Evolutionary conservation across 1,140 invertebrate species (phyloP).

Genomic region (Zaprionus inermis): DNA sequence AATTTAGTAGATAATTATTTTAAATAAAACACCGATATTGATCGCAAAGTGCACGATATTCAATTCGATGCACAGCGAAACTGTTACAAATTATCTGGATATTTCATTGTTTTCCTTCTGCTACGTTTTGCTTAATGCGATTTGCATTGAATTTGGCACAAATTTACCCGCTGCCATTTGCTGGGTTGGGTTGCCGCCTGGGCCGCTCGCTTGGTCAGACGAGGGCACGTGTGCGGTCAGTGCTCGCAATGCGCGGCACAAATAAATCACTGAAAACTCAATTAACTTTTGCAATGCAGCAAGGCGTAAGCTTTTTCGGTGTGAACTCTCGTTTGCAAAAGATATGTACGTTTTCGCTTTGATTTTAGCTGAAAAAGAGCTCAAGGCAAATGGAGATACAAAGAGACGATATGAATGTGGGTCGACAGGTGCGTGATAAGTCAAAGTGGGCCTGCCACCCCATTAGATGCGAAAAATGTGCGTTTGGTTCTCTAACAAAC

Average conservation of each 20-base stretch:
- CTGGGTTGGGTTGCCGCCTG: conserved; percentile 20
- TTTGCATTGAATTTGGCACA: conserved; percentile 37
- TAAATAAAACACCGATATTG: too few species aligned
- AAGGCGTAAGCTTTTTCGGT: conserved; percentile 24
- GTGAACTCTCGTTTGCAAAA: conserved; percentile 35
- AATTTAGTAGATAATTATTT: too few species aligned
- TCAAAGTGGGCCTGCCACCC: conserved; percentile 15
- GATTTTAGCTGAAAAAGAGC: conserved; percentile 4
- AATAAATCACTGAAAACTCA: conserved; percentile 28
- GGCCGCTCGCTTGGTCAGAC: neutral
- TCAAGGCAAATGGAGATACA: conserved; percentile 29
- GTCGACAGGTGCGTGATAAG: conserved; percentile 36
- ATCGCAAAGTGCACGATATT: too few species aligned
- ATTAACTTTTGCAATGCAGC: conserved; percentile 12
- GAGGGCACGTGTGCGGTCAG: conserved; percentile 23
- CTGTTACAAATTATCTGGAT: too few species aligned
- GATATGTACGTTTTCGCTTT: conserved; percentile 1
- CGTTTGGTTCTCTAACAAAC: neutral
- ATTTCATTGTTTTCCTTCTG: too few species aligned
- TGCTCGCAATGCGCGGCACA: conserved; percentile 2
- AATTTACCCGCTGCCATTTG: conserved; percentile 2
- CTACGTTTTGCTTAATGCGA: conserved; percentile 26
- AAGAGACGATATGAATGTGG: conserved; percentile 23
- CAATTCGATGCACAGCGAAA: too few species aligned
- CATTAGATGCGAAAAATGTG: neutral